Evolutionary conservation across 2,888 invertebrate genomes (phyloP).

Genomic region (Drosophila yooni): DNA sequence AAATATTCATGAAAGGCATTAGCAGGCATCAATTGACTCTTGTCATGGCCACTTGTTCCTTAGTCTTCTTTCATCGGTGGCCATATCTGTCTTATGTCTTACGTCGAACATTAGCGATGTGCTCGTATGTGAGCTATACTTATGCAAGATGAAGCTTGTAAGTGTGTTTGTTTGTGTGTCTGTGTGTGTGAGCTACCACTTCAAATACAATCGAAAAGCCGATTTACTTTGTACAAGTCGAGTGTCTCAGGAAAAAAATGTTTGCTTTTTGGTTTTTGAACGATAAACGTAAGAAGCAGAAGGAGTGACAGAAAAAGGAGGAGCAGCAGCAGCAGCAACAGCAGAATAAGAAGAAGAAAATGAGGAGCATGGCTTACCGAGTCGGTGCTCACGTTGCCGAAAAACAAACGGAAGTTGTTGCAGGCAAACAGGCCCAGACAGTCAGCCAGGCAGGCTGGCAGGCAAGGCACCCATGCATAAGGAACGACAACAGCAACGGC

Average conservation of each 20-base stretch:
- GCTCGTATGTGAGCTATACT: slow-evolving; percentile 10
- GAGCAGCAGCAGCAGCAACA: not conserved
- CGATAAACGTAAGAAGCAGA: slow-evolving; percentile 33
- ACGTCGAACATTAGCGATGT: slow-evolving; percentile 23
- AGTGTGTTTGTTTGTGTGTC: slow-evolving; percentile 27
- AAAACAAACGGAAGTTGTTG: slow-evolving; percentile 67
- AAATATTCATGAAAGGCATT: slow-evolving; percentile 38
- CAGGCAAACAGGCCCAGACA: slow-evolving; percentile 56
- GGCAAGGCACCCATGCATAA: slow-evolving; percentile 54
- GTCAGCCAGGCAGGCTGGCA: slow-evolving; percentile 30
- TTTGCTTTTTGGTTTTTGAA: slow-evolving; percentile 70
- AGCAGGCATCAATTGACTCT: slow-evolving; percentile 48
- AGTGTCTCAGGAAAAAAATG: slow-evolving; percentile 71
- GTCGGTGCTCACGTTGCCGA: slow-evolving; percentile 44
- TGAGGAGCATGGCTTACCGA: slow-evolving; percentile 39
- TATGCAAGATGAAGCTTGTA: slow-evolving; percentile 13
- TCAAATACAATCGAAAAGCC: slow-evolving; percentile 78
- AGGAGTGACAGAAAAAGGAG: not conserved
- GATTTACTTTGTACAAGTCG: slow-evolving; percentile 74
- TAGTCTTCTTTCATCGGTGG: slow-evolving; percentile 16
- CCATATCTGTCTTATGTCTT: slow-evolving; percentile 40
- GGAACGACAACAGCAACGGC: slow-evolving; percentile 62
- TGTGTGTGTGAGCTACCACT: slow-evolving; percentile 39
- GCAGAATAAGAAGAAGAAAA: not conserved
- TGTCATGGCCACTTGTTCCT: slow-evolving; percentile 45